These are phyloP conservation scores for Diadophis punctatus DNA, from an alignment of 2,113 vertebrate genomes.

Conservation along the genomic window DNA sequence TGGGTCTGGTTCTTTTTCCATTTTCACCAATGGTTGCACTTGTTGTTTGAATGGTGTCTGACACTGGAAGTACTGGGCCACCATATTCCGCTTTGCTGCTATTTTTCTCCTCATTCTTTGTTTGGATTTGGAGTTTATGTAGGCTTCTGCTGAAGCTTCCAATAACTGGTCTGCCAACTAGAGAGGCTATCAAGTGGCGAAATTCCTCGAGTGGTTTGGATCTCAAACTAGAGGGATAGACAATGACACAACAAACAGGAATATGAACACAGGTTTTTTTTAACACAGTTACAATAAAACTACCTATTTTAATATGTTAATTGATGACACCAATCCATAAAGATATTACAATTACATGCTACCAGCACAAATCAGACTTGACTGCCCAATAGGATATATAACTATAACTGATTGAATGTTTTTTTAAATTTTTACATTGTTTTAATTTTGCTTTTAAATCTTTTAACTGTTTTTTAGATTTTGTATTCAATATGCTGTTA, in stretches of 20 bases:
- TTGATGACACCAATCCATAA: background rate
- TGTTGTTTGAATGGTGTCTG: background rate
- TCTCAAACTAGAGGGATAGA: background rate
- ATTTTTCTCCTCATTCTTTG: constrained; percentile 23
- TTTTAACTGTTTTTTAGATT: no score
- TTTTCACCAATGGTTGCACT: constrained; percentile 2
- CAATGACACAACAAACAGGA: background rate
- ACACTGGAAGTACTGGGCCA: constrained; percentile 19
- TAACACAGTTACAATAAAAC: background rate
- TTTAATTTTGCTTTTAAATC: no score
- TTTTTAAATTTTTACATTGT: no score
- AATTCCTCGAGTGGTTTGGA: background rate
- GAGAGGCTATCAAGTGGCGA: background rate
- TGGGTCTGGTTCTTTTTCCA: constrained; percentile 18
- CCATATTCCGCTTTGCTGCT: constrained; percentile 17
- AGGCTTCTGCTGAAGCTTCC: background rate
- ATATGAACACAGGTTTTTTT: background rate
- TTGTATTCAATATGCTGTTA: no score
- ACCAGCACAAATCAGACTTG: background rate
- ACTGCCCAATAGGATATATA: background rate
- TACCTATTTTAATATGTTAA: background rate
- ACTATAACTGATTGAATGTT: no score
- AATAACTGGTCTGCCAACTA: background rate
- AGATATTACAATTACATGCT: background rate
- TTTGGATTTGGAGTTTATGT: background rate